phyloP scores from a whole-genome alignment of 1,140 invertebrate genomes.

The Sogatella furcifera region DNA sequence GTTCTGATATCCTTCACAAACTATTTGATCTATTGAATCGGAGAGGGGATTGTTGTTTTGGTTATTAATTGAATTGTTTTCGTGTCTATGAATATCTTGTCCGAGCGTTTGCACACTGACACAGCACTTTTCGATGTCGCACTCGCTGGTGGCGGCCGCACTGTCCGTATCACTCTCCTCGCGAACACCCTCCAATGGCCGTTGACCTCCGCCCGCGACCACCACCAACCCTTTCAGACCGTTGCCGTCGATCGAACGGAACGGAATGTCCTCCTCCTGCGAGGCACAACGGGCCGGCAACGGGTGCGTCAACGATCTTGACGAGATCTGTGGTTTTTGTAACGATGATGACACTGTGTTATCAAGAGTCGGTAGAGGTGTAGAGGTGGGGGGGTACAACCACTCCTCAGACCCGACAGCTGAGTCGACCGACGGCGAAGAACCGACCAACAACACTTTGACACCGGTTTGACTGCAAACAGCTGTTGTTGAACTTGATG shows the following conservation, averaged over 20 bases:
- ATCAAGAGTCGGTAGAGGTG: constrained; percentile 10
- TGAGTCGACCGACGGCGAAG: constrained; percentile 45
- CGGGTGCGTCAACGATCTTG: constrained; percentile 39
- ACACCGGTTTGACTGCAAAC: not conserved
- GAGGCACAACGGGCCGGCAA: constrained; percentile 31
- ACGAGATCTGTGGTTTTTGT: not conserved
- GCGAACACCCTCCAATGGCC: constrained; percentile 34
- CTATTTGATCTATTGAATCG: too few relatives aligned
- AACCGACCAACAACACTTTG: constrained; percentile 30
- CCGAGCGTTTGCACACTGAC: not conserved
- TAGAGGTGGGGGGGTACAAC: constrained; percentile 18
- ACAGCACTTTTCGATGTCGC: constrained; percentile 2
- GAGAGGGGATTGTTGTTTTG: too few relatives aligned
- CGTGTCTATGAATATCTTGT: not conserved
- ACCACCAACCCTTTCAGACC: constrained; percentile 34
- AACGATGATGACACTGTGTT: not conserved
- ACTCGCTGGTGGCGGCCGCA: constrained; percentile 16
- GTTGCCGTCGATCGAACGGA: constrained; percentile 28
- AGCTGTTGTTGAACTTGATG: constrained; percentile 15
- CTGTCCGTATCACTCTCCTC: constrained; percentile 36
- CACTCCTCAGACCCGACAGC: constrained; percentile 45
- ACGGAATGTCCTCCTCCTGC: constrained; percentile 5
- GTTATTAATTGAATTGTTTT: not conserved
- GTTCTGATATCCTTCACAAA: too few relatives aligned
- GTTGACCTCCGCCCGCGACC: constrained; percentile 28